phyloP scores from a whole-genome alignment of 92 coral and sea anemone species.

The Nematostella vectensis region DNA sequence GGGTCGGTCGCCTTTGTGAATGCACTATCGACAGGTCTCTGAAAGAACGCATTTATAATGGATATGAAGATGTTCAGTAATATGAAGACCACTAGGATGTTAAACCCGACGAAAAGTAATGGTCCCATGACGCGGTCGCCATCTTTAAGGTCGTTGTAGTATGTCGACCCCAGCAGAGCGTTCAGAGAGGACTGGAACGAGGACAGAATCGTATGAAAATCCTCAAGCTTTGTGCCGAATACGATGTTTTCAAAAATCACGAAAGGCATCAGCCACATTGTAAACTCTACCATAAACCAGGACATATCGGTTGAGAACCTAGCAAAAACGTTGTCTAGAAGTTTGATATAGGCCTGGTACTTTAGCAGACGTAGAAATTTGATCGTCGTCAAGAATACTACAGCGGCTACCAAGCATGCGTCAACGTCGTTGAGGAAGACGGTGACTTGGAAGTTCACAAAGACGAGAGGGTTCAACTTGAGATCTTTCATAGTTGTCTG shows the following conservation, averaged over 20 bases:
- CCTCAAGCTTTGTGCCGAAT: conserved; percentile 53
- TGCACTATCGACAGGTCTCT: conserved; percentile 19
- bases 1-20: conserved; percentile 53
- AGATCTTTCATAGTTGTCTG: conserved; percentile 48
- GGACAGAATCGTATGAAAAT: conserved; percentile 41
- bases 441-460: conserved; percentile 61
- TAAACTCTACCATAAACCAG: conserved; percentile 52
- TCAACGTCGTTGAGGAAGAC: conserved; percentile 43
- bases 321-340: conserved; percentile 44
- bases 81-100: conserved; percentile 52
- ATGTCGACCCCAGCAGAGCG: conserved; percentile 54
- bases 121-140: conserved; percentile 59
- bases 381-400: conserved; percentile 67
- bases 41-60: conserved; percentile 57
- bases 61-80: conserved; percentile 66
- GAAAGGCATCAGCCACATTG: conserved; percentile 57
- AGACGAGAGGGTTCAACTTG: conserved; percentile 51
- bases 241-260: conserved; percentile 28
- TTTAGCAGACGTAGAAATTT: conserved; percentile 52
- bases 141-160: conserved; percentile 34
- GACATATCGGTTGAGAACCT: conserved; percentile 45
- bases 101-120: conserved; percentile 31
- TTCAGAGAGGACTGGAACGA: conserved; percentile 52
- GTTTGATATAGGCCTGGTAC: conserved; percentile 57
- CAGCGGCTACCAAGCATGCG: conserved; percentile 41